phyloP scores from a whole-genome alignment of 2,888 invertebrate genomes.

The Acrocera orbiculus region DNA sequence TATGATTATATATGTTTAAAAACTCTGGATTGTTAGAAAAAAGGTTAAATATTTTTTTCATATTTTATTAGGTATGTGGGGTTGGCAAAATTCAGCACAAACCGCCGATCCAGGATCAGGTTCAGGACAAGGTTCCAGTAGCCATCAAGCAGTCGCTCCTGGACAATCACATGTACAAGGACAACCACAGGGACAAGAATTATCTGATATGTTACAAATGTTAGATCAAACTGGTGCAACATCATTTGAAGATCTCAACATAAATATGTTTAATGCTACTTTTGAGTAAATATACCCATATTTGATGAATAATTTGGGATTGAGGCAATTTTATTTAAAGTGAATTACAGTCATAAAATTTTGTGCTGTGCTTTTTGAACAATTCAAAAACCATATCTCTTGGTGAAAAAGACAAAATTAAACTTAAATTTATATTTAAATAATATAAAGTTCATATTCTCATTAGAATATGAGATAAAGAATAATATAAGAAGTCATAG shows the following conservation, averaged over 20 bases:
- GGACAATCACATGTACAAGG: slow-evolving; percentile 33
- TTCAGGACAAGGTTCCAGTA: slow-evolving; percentile 34
- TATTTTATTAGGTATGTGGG: slow-evolving; percentile 48
- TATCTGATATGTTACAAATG: slow-evolving; percentile 87
- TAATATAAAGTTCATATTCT: too few relatives aligned
- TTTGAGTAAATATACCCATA: slow-evolving; percentile 48
- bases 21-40: too few relatives aligned
- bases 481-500: too few relatives aligned
- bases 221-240: slow-evolving; percentile 66
- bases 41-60: background rate
- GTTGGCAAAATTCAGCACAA: slow-evolving; percentile 45
- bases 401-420: too few relatives aligned
- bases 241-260: slow-evolving; percentile 74
- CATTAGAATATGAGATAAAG: too few relatives aligned
- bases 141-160: slow-evolving; percentile 25
- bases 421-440: too few relatives aligned
- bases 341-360: too few relatives aligned
- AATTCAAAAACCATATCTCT: too few relatives aligned
- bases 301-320: too few relatives aligned
- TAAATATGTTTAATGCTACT: slow-evolving; percentile 75
- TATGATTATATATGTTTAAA: too few relatives aligned
- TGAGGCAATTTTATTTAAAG: too few relatives aligned
- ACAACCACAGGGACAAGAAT: slow-evolving; percentile 54
- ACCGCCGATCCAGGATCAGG: slow-evolving; percentile 32
- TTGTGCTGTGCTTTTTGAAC: too few relatives aligned